Conservation (phyloP, 2,888 invertebrate genomes). For the Scaptomyza tumidula region DNA sequence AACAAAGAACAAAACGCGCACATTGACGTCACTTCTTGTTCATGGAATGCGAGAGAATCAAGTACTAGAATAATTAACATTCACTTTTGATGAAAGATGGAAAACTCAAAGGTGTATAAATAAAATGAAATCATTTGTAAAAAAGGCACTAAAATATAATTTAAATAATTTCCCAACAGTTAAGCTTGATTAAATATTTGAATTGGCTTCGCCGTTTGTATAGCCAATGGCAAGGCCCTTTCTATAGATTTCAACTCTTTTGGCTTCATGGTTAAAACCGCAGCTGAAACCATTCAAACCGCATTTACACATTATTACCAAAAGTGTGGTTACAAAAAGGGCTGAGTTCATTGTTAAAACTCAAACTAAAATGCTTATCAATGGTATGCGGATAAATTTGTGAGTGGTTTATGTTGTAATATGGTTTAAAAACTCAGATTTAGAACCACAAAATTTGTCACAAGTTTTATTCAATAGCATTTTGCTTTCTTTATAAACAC, state of each 20-base stretch:
- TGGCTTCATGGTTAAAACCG: not conserved
- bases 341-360: not conserved
- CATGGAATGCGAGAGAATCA: conserved; percentile 9
- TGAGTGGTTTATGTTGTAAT: not conserved
- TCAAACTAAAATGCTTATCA: not conserved
- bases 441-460: not conserved
- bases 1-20: conserved; percentile 38
- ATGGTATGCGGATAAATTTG: not conserved
- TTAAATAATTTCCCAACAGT: conserved; percentile 4
- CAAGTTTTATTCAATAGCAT: not conserved
- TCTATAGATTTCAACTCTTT: not conserved
- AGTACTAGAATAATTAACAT: conserved; percentile 14
- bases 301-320: not conserved
- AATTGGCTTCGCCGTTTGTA: not conserved
- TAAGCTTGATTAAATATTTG: not conserved
- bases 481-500: not conserved
- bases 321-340: not conserved
- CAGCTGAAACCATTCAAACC: not conserved
- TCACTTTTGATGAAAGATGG: not conserved
- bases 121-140: conserved; percentile 29
- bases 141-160: conserved; percentile 35
- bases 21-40: conserved; percentile 70
- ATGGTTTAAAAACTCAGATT: not conserved
- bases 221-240: not conserved
- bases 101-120: conserved; percentile 21